These are phyloP conservation scores for human (Homo sapiens) DNA, from an alignment of 2,113 vertebrate genomes.

Conservation along the genomic window GRCh38 chr7:53848501-53849000, in stretches of 20 bases:
- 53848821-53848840: no score
- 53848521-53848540: fast-evolving
- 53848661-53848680: neutral
- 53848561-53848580: neutral
- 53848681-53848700: neutral
- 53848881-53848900: neutral
- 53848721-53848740: no score
- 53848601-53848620: neutral
- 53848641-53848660: neutral
- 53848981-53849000: neutral
- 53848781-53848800: neutral
- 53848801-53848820: neutral
- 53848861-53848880: neutral
- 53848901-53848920: no score
- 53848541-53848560: no score
- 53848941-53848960: neutral
- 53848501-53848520: fast-evolving
- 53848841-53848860: neutral
- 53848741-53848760: fast-evolving
- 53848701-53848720: fast-evolving
- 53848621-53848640: neutral
- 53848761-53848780: neutral
- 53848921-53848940: neutral
- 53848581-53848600: no score
- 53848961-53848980: neutral